Conservation (phyloP, 2,797 vertebrate genomes). For the Epinephelus malabaricus region DNA sequence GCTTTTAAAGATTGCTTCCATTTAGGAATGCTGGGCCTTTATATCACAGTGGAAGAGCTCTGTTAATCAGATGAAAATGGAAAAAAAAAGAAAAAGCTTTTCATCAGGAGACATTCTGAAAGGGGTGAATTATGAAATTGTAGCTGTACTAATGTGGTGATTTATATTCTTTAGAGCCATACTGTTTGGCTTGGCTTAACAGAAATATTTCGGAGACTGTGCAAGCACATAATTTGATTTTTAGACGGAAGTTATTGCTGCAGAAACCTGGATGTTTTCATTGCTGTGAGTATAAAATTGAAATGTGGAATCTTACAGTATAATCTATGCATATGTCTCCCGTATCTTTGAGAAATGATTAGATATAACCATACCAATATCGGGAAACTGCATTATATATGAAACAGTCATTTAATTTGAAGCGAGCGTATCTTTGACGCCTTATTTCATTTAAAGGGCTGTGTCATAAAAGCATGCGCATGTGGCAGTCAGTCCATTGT, state of each 20-base stretch:
- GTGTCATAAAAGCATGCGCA: constrained; percentile 23
- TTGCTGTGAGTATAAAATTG: constrained; percentile 26
- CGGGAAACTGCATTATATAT: constrained; percentile 6
- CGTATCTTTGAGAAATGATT: constrained; percentile 10
- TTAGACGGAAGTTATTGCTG: constrained; percentile 30
- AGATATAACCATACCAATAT: constrained; percentile 1
- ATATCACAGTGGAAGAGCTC: constrained; percentile 21
- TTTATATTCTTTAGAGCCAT: constrained; percentile 45
- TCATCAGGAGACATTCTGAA: constrained; percentile 39
- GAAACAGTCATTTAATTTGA: constrained; percentile 19
- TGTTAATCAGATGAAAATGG: constrained; percentile 34
- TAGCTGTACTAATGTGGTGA: constrained; percentile 29
- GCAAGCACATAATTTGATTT: constrained; percentile 27
- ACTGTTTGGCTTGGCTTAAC: constrained; percentile 24
- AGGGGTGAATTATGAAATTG: constrained; percentile 39
- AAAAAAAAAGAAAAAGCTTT: constrained; percentile 13
- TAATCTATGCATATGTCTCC: not conserved
- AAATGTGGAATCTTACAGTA: constrained; percentile 7
- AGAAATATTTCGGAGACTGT: constrained; percentile 27
- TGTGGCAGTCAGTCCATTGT: constrained; percentile 31
- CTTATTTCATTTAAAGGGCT: constrained; percentile 18
- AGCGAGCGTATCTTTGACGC: not conserved
- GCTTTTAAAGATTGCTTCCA: constrained; percentile 56
- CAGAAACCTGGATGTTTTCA: constrained; percentile 34
- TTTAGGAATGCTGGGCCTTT: constrained; percentile 27